These are phyloP conservation scores for Phortica okadai DNA, from an alignment of 2,888 invertebrate species.

Conservation along the genomic window DNA sequence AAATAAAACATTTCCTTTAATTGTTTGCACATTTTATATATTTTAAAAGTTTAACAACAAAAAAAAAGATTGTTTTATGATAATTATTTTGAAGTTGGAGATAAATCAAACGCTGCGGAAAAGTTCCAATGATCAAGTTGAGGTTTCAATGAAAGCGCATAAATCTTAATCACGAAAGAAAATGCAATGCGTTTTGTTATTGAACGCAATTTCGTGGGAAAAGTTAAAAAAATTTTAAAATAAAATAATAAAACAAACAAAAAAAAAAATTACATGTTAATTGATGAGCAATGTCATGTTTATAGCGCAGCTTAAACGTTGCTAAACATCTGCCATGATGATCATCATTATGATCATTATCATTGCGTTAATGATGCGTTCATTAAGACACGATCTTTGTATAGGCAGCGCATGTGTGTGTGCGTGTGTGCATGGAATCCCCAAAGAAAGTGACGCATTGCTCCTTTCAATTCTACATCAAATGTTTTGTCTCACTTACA, in stretches of 20 bases:
- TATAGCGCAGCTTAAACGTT: background rate
- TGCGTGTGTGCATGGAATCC: conserved; percentile 8
- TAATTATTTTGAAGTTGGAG: background rate
- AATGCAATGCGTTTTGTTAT: background rate
- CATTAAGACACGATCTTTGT: too few species aligned
- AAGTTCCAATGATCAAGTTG: background rate
- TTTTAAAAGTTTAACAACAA: background rate
- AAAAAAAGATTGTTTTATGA: too few species aligned
- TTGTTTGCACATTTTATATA: conserved; percentile 15
- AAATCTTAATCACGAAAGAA: background rate
- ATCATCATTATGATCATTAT: background rate
- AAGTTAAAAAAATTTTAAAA: conserved; percentile 14
- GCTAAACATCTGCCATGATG: background rate
- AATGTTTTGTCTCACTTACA: background rate
- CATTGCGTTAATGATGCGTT: background rate
- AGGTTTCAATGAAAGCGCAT: conserved; percentile 10
- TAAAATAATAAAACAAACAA: conserved; percentile 3
- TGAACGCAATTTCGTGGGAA: background rate
- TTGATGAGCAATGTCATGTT: conserved; percentile 23
- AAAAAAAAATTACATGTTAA: conserved; percentile 1
- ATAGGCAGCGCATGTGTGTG: too few species aligned
- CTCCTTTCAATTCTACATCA: background rate
- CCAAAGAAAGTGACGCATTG: conserved; percentile 24
- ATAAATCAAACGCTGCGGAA: conserved; percentile 25
- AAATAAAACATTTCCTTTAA: conserved; percentile 38